Conservation (phyloP, 2,888 invertebrate genomes). For the Poecilobothrus nobilitatus region DNA sequence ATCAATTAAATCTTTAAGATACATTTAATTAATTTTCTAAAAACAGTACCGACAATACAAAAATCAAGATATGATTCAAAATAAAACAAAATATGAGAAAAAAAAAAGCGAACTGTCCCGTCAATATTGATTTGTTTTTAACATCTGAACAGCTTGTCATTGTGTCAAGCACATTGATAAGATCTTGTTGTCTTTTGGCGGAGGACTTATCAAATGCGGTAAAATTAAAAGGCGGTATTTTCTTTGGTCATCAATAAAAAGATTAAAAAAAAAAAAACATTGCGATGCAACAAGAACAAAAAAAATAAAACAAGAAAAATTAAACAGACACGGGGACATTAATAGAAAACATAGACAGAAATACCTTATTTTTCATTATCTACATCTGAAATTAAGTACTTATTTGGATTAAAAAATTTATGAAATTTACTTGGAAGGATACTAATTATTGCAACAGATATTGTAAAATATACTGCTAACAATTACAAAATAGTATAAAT, state of each 20-base stretch:
- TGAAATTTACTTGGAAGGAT: too few relatives aligned
- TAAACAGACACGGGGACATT: too few relatives aligned
- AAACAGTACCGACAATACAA: neutral
- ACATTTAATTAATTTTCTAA: neutral
- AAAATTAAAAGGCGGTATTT: neutral
- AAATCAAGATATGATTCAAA: neutral
- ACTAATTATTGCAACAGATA: too few relatives aligned
- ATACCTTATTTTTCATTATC: too few relatives aligned
- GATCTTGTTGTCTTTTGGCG: neutral
- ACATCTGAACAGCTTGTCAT: neutral
- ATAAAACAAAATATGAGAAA: too few relatives aligned
- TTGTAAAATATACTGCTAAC: too few relatives aligned
- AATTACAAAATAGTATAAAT: too few relatives aligned
- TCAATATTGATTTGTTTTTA: conserved; percentile 1
- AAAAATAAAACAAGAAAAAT: too few relatives aligned
- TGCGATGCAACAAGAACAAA: neutral
- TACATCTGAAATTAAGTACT: too few relatives aligned
- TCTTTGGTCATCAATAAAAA: neutral
- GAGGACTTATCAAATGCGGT: neutral
- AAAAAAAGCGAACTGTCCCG: neutral
- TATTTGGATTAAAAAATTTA: too few relatives aligned
- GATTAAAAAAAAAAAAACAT: neutral
- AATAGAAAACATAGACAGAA: too few relatives aligned
- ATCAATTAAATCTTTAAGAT: too few relatives aligned
- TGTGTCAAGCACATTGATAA: neutral